phyloP scores from a whole-genome alignment of 2,113 vertebrate genomes.

The Orcinus orca region DNA sequence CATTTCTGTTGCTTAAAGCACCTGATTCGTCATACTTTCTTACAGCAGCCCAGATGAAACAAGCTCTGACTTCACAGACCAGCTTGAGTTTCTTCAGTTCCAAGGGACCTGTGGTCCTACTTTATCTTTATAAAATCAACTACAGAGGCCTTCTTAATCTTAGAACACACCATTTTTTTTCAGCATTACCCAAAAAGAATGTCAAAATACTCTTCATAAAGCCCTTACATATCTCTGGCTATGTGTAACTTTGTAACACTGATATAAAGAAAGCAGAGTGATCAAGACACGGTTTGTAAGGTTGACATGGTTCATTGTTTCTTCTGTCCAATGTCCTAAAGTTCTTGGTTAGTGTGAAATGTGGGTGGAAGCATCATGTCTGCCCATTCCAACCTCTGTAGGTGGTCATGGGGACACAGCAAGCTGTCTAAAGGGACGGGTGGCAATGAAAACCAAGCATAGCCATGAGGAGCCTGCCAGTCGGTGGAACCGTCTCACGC shows the following conservation, averaged over 20 bases:
- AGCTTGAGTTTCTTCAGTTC: background rate
- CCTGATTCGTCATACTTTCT: background rate
- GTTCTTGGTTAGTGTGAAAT: background rate
- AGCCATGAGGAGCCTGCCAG: background rate
- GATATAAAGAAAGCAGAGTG: background rate
- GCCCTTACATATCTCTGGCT: background rate
- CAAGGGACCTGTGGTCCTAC: background rate
- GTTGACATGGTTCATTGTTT: background rate
- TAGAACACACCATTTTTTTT: background rate
- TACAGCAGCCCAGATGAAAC: background rate
- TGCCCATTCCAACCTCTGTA: background rate
- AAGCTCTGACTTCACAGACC: background rate
- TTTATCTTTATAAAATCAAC: background rate
- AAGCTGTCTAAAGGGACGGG: background rate
- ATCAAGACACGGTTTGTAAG: background rate
- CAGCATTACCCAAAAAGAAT: background rate
- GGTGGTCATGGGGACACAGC: background rate
- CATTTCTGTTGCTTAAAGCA: background rate
- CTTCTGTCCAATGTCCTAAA: background rate
- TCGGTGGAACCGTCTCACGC: fast-evolving
- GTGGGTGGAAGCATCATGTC: background rate
- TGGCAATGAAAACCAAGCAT: background rate
- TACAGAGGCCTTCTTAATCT: background rate
- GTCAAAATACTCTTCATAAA: background rate
- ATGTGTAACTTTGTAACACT: background rate